Evolutionary conservation across 2,113 vertebrate genomes (phyloP), one percentile per base, ranked within the genome.

Genomic region (Psammodynastes pulverulentus): DNA sequence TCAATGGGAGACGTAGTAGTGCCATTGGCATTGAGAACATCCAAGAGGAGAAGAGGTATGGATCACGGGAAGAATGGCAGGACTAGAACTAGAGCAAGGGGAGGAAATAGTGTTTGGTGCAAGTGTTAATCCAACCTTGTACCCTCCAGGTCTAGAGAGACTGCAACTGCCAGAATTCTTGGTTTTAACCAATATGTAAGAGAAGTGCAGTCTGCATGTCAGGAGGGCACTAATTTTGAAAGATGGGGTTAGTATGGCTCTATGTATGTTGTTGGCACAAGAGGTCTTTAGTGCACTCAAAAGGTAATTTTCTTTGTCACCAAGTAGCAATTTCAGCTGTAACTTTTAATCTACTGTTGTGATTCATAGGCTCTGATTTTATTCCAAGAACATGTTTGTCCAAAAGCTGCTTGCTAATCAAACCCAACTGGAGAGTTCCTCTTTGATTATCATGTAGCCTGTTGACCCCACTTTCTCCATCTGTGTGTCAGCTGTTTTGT

Each of bases 11-110:
- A 19, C 97, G 98, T 94, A 98, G 98, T 96, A 98, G 98, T 91
- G 98, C 98, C 91, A 98, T 99, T 89, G 98, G 98, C 93, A 99
- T 98, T 90, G 98, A 99, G 95, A 99, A 98, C 97, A 98, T 98
- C 97, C 98, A 98, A 96, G 98, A 99, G 93, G 98, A 99, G 97
- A 98, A 98, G 97, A 99, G 98, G 98, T 99, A 97, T 56, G 96
- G 93, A 89, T 51, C 1, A 0, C 86, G 94, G 67, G 21, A 85
- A 43, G 51, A 17, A 34, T 1, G 26, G 45, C 1, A 86, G 21
- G 46, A 46, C 52, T 34, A 58, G 86, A 43, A 21, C 1, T 84
- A 45, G 39, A 72, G 48, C 48, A 19, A 21, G 7, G 72, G 46
- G 17, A n/a, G 9, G 23, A 29, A 92, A 53, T 5, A 79, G 72